These are phyloP conservation scores for Phalloptychus januarius DNA, from an alignment of 2,797 vertebrate species.

Conservation along the genomic window DNA sequence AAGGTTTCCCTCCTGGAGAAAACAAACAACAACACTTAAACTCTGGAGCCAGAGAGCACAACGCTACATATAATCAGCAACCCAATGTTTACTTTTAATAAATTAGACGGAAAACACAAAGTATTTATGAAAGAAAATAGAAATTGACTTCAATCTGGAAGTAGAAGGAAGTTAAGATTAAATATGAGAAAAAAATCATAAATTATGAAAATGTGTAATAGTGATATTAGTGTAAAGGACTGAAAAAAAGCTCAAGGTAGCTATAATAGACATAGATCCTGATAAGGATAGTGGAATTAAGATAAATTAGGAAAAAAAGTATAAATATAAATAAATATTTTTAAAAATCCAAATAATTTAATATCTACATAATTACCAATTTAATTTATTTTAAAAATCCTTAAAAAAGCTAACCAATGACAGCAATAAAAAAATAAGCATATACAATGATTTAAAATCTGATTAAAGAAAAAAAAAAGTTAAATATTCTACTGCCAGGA, in stretches of 20 bases:
- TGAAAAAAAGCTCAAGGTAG: background rate
- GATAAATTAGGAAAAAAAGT: background rate
- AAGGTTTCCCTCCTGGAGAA: conserved; percentile 89
- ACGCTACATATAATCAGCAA: background rate
- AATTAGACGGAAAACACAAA: background rate
- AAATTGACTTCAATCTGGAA: background rate
- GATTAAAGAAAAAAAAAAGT: background rate
- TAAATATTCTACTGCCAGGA: background rate
- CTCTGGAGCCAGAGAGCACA: background rate
- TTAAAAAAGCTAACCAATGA: background rate
- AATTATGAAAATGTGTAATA: background rate
- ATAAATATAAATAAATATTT: background rate
- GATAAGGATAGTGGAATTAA: background rate
- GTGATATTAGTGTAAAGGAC: background rate
- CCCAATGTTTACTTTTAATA: background rate
- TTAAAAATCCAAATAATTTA: background rate
- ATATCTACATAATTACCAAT: background rate
- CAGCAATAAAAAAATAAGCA: background rate
- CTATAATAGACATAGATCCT: background rate
- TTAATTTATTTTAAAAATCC: background rate
- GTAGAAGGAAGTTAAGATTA: background rate
- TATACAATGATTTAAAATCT: background rate
- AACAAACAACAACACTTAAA: conserved; percentile 1
- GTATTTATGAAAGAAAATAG: background rate
- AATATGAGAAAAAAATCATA: background rate